Percentiles rank a stretch among this genome's conserved stretches.
phyloP scores from a whole-genome alignment of 1,140 invertebrate genomes.

The Proales similis region DNA sequence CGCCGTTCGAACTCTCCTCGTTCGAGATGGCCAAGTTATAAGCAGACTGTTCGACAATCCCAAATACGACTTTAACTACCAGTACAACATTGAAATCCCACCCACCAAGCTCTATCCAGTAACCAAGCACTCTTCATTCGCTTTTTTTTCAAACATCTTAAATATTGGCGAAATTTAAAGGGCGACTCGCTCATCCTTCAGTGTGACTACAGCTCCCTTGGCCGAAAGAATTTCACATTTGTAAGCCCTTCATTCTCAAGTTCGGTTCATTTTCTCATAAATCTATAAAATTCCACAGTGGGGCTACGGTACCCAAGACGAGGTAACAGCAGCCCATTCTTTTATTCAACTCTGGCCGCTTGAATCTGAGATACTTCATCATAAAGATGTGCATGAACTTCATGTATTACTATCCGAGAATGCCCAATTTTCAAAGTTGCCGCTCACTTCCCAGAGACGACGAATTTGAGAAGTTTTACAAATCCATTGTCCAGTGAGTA shows the following conservation, averaged over 20 bases:
- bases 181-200: constrained; percentile 14
- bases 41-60: constrained; percentile 29
- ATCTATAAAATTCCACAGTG: constrained; percentile 17
- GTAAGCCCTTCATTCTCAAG: not conserved
- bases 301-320: constrained; percentile 9
- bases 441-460: no score
- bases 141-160: not conserved
- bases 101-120: constrained; percentile 14
- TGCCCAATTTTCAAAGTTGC: no score
- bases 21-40: constrained; percentile 16
- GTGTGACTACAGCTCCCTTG: constrained; percentile 1
- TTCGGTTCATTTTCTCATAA: not conserved
- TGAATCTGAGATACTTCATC: no score
- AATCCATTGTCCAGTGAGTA: no score
- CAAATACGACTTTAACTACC: constrained; percentile 32
- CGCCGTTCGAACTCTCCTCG: constrained; percentile 4
- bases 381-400: constrained; percentile 24
- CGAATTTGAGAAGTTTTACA: no score
- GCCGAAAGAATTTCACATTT: constrained; percentile 22
- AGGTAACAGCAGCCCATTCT: no score
- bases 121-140: not conserved
- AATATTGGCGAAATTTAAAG: not conserved
- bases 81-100: constrained; percentile 24
- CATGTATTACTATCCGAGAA: constrained; percentile 35
- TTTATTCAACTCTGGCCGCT: no score